phyloP scores from a whole-genome alignment of 1,140 invertebrate genomes.

The Zophobas morio region DNA sequence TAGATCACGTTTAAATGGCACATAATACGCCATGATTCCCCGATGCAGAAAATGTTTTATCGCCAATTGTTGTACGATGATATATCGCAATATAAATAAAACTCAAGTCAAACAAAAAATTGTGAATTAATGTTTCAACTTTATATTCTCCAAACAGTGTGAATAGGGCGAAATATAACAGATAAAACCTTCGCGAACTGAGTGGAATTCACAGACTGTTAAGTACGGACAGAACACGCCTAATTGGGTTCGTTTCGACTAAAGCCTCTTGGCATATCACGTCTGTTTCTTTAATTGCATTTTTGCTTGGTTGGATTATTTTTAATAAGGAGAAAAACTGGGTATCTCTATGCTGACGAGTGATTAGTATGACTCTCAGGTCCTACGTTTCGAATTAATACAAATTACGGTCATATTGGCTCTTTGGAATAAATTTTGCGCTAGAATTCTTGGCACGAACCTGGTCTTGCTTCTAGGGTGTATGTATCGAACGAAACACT shows the following conservation, averaged over 20 bases:
- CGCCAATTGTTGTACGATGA: constrained; percentile 9
- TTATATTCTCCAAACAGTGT: not conserved
- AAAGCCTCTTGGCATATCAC: not conserved
- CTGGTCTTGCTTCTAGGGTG: not conserved
- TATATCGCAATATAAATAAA: constrained; percentile 8
- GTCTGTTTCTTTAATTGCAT: not conserved
- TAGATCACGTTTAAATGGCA: constrained; percentile 9
- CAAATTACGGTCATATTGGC: constrained; percentile 1
- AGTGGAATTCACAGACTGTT: not conserved
- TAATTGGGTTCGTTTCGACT: not conserved
- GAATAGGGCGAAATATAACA: not conserved
- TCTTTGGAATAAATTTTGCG: constrained; percentile 9
- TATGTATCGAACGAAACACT: constrained; percentile 20
- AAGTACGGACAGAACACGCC: not conserved
- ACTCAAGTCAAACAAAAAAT: not conserved
- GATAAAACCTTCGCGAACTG: not conserved
- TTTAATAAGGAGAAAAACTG: not conserved
- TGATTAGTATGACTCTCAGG: not conserved
- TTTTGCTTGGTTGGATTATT: not conserved
- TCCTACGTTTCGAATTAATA: not conserved
- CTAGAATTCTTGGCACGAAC: constrained; percentile 9
- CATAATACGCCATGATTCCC: constrained; percentile 6
- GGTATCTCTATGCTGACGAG: not conserved
- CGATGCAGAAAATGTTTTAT: constrained; percentile 23
- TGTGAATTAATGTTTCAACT: not conserved